Conservation (phyloP, 2,888 invertebrate genomes). For the Cyclophora albipunctata region DNA sequence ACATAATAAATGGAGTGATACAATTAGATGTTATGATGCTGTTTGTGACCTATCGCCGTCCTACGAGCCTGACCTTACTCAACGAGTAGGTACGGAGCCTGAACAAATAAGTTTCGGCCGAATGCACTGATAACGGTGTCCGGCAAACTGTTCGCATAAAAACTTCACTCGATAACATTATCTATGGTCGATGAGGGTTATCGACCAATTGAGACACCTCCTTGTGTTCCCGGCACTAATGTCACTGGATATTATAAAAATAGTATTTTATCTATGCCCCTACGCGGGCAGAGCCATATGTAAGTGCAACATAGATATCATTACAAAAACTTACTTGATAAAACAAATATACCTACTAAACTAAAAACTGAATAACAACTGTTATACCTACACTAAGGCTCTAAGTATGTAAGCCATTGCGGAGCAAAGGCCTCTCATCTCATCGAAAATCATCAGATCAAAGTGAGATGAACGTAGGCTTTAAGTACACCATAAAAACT, state of each 20-base stretch:
- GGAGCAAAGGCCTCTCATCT: no score
- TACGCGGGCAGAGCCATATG: neutral
- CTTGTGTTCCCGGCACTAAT: conserved; percentile 14
- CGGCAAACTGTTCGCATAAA: conserved; percentile 44
- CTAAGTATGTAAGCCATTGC: no score
- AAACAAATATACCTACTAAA: no score
- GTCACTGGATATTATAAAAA: conserved; percentile 7
- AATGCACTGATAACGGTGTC: conserved; percentile 56
- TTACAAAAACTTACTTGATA: no score
- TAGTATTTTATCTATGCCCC: neutral
- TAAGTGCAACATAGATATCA: no score
- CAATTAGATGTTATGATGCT: neutral
- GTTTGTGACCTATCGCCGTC: conserved; percentile 19
- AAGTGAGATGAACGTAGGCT: no score
- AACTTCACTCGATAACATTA: conserved; percentile 39
- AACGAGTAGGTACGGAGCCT: conserved; percentile 44
- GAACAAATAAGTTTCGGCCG: conserved; percentile 43
- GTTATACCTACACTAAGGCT: no score
- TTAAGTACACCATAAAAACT: no score
- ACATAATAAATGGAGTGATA: no score
- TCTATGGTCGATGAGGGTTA: conserved; percentile 20
- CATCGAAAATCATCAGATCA: no score
- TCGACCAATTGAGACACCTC: conserved; percentile 9
- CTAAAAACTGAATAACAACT: no score
- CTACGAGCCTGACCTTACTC: conserved; percentile 59